phyloP scores from a whole-genome alignment of 2,113 vertebrate species.

The Corythoichthys haematopterus region DNA sequence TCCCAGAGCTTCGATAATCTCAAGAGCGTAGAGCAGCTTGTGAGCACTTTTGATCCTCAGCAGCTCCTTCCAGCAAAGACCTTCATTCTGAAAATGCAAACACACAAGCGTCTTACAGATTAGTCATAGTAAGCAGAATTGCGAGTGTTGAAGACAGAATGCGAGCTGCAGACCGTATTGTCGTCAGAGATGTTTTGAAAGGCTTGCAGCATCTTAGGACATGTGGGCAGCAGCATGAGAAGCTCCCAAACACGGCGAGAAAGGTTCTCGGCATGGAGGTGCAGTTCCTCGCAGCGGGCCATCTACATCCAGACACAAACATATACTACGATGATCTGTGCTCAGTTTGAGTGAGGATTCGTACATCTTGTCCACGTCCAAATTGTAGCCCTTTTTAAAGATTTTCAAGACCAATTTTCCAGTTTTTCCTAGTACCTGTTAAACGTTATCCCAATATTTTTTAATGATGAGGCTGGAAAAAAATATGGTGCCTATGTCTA shows the following conservation, averaged over 20 bases:
- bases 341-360: no score
- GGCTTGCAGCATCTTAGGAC: conserved; percentile 97
- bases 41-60: conserved; percentile 94
- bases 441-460: no score
- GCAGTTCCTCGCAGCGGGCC: conserved; percentile 89
- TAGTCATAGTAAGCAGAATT: neutral
- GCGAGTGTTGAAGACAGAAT: neutral
- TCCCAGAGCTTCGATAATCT: conserved; percentile 95
- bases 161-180: conserved; percentile 70
- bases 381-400: no score
- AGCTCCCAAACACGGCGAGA: conserved; percentile 97
- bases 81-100: conserved; percentile 73
- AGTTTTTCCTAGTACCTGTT: no score
- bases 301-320: conserved; percentile 65
- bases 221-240: conserved; percentile 95
- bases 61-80: conserved; percentile 94
- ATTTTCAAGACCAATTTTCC: no score
- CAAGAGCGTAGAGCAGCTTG: conserved; percentile 93
- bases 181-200: conserved; percentile 98
- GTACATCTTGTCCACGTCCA: no score
- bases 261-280: conserved; percentile 96
- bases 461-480: no score
- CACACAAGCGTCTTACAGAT: neutral
- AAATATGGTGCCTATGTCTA: no score
- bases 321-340: neutral